Conservation (phyloP, 2,113 vertebrate genomes). For the Nothoprocta pentlandii region DNA sequence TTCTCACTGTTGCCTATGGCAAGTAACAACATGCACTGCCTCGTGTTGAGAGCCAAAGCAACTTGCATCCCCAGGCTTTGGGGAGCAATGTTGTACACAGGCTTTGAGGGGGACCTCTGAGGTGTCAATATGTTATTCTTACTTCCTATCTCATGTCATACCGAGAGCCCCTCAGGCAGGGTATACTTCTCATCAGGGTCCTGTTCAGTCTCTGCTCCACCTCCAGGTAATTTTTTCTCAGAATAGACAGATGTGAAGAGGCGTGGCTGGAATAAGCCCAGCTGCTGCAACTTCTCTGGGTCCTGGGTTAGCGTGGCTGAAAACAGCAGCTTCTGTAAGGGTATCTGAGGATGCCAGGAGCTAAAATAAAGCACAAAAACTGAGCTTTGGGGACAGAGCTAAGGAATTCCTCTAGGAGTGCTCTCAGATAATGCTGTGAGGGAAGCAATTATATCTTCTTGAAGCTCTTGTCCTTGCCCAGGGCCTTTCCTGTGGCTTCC, state of each 20-base stretch:
- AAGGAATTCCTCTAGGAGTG: neutral
- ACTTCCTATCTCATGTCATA: conserved; percentile 55
- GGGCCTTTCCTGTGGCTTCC: neutral
- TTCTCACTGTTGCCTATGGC: neutral
- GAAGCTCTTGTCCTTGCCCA: neutral
- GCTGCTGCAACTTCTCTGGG: conserved; percentile 92
- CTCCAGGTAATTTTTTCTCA: accelerated
- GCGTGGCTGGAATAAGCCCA: conserved; percentile 89
- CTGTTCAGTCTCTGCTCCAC: neutral
- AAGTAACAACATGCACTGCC: neutral
- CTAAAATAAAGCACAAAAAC: conserved; percentile 60
- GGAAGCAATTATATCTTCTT: neutral
- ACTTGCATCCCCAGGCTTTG: neutral
- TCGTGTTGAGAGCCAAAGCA: neutral
- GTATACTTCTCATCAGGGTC: conserved; percentile 75
- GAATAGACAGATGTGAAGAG: conserved; percentile 87
- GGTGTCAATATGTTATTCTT: neutral
- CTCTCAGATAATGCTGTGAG: neutral
- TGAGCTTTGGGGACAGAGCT: neutral
- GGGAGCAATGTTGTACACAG: neutral
- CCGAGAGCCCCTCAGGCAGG: conserved; percentile 88
- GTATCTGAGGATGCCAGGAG: conserved; percentile 84
- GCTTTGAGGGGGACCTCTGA: neutral
- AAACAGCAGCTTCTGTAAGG: conserved; percentile 95
- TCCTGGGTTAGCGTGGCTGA: conserved; percentile 95